Evolutionary conservation across 2,888 invertebrate species (phyloP).

Genomic region (Chaetogeoica ovagalla): DNA sequence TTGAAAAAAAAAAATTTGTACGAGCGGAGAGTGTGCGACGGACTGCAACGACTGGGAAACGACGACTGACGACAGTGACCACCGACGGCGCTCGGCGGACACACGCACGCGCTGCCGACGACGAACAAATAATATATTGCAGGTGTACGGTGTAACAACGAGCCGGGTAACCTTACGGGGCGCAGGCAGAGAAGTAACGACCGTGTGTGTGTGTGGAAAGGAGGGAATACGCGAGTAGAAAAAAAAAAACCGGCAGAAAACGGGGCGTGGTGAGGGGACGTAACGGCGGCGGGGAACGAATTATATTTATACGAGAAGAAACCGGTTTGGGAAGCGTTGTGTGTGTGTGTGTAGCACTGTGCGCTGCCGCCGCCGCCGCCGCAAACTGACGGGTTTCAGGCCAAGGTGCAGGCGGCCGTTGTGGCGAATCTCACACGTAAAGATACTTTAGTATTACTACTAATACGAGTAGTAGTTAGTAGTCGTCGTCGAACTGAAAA

Average conservation of each 20-base stretch:
- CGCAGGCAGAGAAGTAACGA: no score
- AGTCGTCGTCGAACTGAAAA: not conserved
- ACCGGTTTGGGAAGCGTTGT: slow-evolving; percentile 42
- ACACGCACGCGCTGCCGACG: not conserved
- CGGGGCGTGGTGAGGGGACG: slow-evolving; percentile 17
- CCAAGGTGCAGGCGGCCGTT: slow-evolving; percentile 29
- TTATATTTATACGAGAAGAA: slow-evolving; percentile 8
- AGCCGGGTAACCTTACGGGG: not conserved
- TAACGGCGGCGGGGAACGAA: not conserved
- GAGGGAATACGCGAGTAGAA: no score
- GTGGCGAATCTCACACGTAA: no score
- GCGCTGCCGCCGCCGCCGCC: slow-evolving; percentile 7
- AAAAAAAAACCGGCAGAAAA: slow-evolving; percentile 11
- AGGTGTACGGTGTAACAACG: not conserved
- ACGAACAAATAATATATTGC: not conserved
- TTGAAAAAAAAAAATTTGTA: no score
- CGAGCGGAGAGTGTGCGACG: no score
- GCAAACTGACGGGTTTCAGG: slow-evolving; percentile 38
- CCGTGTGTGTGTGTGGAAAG: not conserved
- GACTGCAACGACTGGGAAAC: no score
- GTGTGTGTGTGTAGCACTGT: not conserved
- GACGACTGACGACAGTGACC: no score
- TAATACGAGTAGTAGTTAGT: no score
- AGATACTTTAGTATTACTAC: no score
- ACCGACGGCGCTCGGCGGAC: no score